Percentiles rank a stretch among this genome's conserved stretches.
Evolutionary conservation across 2,797 vertebrate genomes (phyloP).

Genomic region (Chloroceryle amazona): DNA sequence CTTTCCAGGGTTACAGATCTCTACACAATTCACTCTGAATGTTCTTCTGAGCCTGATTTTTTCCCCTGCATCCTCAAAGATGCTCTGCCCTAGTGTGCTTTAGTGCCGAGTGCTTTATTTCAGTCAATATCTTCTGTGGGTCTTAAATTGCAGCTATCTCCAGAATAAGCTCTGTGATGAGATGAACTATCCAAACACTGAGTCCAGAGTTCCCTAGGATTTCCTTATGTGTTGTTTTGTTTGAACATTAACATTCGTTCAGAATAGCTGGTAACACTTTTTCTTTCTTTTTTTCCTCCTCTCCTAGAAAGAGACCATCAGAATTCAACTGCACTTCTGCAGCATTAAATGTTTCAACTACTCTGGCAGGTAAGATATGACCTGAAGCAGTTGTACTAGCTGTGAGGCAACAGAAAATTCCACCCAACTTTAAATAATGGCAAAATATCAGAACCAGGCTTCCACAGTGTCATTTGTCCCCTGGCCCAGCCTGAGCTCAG

Average conservation of each 20-base stretch:
- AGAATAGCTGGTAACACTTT: background rate
- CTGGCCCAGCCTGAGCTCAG: background rate
- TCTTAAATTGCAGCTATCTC: background rate
- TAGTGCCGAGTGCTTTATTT: background rate
- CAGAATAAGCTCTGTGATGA: background rate
- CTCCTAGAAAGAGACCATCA: conserved; percentile 38
- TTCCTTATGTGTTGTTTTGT: background rate
- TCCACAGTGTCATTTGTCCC: background rate
- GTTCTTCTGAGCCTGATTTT: background rate
- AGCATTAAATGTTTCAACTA: conserved; percentile 52
- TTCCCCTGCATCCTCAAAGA: background rate
- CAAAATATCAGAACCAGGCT: background rate
- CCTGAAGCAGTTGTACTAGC: background rate
- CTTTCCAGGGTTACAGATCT: background rate
- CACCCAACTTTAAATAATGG: background rate
- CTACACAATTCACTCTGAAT: background rate
- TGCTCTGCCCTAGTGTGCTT: background rate
- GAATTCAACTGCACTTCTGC: conserved; percentile 13
- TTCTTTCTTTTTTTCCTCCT: background rate
- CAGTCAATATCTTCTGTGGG: background rate
- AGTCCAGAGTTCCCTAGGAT: background rate
- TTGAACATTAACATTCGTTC: background rate
- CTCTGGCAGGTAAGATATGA: conserved; percentile 73
- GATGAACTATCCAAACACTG: background rate
- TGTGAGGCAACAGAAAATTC: background rate